Percentiles rank a stretch among this genome's conserved stretches.
Evolutionary conservation across 2,888 invertebrate species (phyloP).

Genomic region (Odontomyia ornata): DNA sequence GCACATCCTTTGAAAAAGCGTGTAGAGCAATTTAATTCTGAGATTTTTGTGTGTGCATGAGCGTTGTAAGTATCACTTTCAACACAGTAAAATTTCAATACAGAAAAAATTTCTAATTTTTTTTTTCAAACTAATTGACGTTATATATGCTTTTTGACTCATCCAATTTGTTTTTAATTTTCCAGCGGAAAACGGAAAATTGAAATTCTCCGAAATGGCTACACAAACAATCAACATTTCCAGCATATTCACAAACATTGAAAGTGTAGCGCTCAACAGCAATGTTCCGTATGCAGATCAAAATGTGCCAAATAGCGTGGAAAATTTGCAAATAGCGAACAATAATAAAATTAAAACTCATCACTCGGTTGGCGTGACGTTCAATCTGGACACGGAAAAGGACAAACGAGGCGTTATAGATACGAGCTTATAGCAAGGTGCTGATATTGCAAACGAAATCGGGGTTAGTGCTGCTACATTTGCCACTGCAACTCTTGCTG

Average conservation of each 20-base stretch:
- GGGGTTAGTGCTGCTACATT: background rate
- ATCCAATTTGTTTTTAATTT: conserved; percentile 5
- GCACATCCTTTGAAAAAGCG: no score
- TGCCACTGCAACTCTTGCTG: background rate
- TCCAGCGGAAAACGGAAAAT: conserved; percentile 56
- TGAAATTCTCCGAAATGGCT: conserved; percentile 63
- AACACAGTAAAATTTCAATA: no score
- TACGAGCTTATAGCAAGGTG: conserved; percentile 63
- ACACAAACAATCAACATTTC: conserved; percentile 63
- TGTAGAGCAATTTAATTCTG: no score
- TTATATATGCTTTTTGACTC: background rate
- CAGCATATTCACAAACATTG: conserved; percentile 61
- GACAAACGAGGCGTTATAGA: conserved; percentile 47
- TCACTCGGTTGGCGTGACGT: conserved; percentile 46
- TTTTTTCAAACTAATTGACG: no score
- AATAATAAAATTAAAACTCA: conserved; percentile 61
- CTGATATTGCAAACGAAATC: conserved; percentile 47
- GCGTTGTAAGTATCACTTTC: no score
- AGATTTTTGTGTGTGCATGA: no score
- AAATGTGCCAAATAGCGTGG: conserved; percentile 61
- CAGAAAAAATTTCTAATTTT: no score
- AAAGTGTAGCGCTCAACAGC: conserved; percentile 53
- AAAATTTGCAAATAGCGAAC: conserved; percentile 57
- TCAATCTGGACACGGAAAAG: conserved; percentile 32
- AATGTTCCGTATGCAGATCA: conserved; percentile 63